Conservation (phyloP, 1,140 invertebrate genomes). For the Dendrolimus punctatus region DNA sequence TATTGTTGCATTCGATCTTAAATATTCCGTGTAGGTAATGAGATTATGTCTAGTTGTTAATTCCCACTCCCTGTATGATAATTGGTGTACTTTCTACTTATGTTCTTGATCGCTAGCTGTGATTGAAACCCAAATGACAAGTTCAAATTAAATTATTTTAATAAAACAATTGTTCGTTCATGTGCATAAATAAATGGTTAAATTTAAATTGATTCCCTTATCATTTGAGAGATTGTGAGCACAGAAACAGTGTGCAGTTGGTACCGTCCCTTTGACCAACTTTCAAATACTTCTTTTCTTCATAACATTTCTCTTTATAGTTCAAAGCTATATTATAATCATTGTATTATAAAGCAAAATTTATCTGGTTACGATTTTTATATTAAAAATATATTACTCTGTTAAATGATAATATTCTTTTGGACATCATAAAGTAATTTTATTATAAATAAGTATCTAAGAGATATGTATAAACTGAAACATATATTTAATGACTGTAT, state of each 20-base stretch:
- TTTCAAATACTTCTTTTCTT: slow-evolving; percentile 3
- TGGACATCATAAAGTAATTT: slow-evolving; percentile 12
- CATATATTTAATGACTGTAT: too few relatives aligned
- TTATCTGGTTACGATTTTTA: too few relatives aligned
- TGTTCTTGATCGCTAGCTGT: slow-evolving; percentile 50
- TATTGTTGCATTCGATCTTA: slow-evolving; percentile 29
- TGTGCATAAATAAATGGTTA: slow-evolving; percentile 5
- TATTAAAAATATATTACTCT: too few relatives aligned
- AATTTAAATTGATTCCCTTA: background rate
- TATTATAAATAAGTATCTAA: slow-evolving; percentile 8
- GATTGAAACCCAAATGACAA: slow-evolving; percentile 18
- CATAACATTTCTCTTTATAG: too few relatives aligned
- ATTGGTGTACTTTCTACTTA: slow-evolving; percentile 36
- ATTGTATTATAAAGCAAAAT: too few relatives aligned
- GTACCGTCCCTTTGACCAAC: slow-evolving; percentile 29
- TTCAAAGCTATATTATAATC: too few relatives aligned
- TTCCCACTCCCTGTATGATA: slow-evolving; percentile 33
- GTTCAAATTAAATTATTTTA: slow-evolving; percentile 4
- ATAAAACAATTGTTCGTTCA: background rate
- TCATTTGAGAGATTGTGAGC: slow-evolving; percentile 6
- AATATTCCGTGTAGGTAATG: slow-evolving; percentile 37
- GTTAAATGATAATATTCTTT: too few relatives aligned
- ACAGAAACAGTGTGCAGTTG: slow-evolving; percentile 11
- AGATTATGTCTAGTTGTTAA: slow-evolving; percentile 39
- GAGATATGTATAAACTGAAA: too few relatives aligned